Evolutionary conservation across 2,797 vertebrate genomes (phyloP).

Genomic region (Esox masquinongy): DNA sequence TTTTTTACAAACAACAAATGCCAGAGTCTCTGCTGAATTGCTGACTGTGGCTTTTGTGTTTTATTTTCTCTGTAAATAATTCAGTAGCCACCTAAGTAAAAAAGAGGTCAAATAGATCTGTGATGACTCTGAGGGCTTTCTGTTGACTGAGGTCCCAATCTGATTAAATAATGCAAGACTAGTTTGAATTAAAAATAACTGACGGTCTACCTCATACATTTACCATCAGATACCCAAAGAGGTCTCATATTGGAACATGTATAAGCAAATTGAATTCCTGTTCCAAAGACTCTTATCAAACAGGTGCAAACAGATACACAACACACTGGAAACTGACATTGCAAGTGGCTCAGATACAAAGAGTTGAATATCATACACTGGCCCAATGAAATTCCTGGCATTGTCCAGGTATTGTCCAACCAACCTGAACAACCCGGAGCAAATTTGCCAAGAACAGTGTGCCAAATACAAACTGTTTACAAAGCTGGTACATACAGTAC

Average conservation of each 20-base stretch:
- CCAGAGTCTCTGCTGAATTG: not conserved
- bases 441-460: no score
- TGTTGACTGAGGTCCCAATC: not conserved
- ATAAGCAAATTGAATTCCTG: not conserved
- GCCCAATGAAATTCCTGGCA: no score
- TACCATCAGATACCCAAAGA: not conserved
- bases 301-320: not conserved
- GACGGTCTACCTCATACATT: not conserved
- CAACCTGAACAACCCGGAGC: no score
- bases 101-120: not conserved
- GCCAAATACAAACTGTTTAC: no score
- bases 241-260: constrained; percentile 10
- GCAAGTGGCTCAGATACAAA: not conserved
- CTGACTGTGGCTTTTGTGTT: not conserved
- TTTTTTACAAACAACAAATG: not conserved
- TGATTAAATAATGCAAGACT: constrained; percentile 21
- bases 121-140: not conserved
- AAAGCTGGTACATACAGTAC: no score
- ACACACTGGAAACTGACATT: no score
- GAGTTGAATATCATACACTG: no score
- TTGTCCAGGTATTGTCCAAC: no score
- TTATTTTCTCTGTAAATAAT: constrained; percentile 17
- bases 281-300: not conserved
- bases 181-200: constrained; percentile 9
- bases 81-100: constrained; percentile 8